phyloP scores from a whole-genome alignment of 2,797 vertebrate genomes.

The Petrocephalus sullivani region DNA sequence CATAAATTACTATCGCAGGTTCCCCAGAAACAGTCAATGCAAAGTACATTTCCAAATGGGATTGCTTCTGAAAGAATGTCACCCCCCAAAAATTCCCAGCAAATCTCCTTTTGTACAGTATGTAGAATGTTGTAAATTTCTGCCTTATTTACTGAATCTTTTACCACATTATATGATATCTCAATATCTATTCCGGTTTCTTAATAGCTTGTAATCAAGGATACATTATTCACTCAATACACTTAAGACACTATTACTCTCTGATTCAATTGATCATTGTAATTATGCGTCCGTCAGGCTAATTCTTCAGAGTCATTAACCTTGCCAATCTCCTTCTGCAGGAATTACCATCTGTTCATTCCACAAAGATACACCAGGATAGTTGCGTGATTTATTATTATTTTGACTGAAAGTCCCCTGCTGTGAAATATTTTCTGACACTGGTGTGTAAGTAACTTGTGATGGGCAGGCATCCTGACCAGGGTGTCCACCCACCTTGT shows the following conservation, averaged over 20 bases:
- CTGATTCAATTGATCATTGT: slow-evolving; percentile 67
- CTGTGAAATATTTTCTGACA: neutral
- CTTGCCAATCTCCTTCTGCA: slow-evolving; percentile 64
- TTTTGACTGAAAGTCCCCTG: neutral
- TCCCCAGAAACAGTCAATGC: neutral
- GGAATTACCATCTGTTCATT: slow-evolving; percentile 63
- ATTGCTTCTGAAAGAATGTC: neutral
- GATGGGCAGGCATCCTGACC: neutral
- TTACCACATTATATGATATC: neutral
- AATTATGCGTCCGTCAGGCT: slow-evolving; percentile 68
- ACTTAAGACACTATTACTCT: slow-evolving; percentile 36
- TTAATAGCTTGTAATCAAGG: slow-evolving; percentile 19
- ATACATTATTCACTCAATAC: slow-evolving; percentile 35
- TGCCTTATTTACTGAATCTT: neutral
- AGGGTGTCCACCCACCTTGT: neutral
- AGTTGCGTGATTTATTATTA: neutral
- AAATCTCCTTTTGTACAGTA: neutral
- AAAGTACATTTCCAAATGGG: neutral
- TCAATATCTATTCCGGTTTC: slow-evolving; percentile 4
- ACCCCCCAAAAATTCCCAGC: neutral
- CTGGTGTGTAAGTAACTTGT: neutral
- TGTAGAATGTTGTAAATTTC: neutral
- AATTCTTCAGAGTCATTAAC: slow-evolving; percentile 72
- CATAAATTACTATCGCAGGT: neutral
- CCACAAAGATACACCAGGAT: slow-evolving; percentile 26